phyloP scores from a whole-genome alignment of 2,888 invertebrate genomes.

The Antheraea yamamai region DNA sequence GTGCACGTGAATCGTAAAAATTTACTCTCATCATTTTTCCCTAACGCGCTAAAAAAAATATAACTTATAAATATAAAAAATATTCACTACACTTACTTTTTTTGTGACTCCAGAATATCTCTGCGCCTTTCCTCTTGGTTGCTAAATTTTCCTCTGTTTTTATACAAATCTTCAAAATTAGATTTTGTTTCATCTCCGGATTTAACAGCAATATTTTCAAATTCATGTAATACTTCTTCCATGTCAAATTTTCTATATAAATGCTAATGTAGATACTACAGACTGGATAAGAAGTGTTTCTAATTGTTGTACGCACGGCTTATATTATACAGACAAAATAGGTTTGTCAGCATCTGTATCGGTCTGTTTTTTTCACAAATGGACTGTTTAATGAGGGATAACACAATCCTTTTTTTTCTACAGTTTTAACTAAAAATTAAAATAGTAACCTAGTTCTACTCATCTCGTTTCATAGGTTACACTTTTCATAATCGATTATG shows the following conservation, averaged over 20 bases:
- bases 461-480: too few relatives aligned
- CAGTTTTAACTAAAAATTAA: too few relatives aligned
- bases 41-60: too few relatives aligned
- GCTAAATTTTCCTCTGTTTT: conserved; percentile 64
- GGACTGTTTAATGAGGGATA: too few relatives aligned
- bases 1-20: too few relatives aligned
- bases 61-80: too few relatives aligned
- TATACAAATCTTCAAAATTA: conserved; percentile 58
- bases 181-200: conserved; percentile 35
- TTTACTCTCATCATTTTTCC: too few relatives aligned
- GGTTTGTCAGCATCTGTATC: too few relatives aligned
- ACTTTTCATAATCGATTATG: too few relatives aligned
- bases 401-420: too few relatives aligned
- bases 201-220: conserved; percentile 44
- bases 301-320: background rate
- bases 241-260: conserved; percentile 30
- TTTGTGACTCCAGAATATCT: conserved; percentile 80
- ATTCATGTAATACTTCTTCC: conserved; percentile 62
- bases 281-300: background rate
- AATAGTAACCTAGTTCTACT: too few relatives aligned
- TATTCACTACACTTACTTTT: conserved; percentile 64
- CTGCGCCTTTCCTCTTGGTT: conserved; percentile 80
- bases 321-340: background rate
- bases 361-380: too few relatives aligned
- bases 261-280: background rate